These are phyloP conservation scores for Hyles vespertilio DNA, from an alignment of 1,140 invertebrate species.

Conservation along the genomic window DNA sequence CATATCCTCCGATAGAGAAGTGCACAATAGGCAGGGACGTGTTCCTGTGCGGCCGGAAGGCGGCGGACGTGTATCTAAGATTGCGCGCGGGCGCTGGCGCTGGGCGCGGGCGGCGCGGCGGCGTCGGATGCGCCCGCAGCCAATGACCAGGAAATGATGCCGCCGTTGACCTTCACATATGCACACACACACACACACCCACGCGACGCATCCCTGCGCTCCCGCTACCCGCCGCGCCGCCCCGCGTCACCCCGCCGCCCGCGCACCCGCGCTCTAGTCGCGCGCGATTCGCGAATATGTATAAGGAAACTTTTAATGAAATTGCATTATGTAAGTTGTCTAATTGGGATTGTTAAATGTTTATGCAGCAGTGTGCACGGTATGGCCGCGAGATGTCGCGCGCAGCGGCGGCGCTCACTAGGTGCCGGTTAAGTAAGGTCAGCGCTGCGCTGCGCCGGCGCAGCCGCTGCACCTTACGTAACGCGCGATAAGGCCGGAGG, in stretches of 20 bases:
- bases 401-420: conserved; percentile 21
- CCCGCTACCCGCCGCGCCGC: no score
- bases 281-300: no score
- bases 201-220: conserved; percentile 29
- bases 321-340: no score
- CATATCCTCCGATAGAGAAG: conserved; percentile 43
- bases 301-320: no score
- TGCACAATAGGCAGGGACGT: conserved; percentile 42
- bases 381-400: background rate
- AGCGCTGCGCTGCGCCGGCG: conserved; percentile 33
- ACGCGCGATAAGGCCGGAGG: conserved; percentile 37
- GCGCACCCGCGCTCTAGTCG: no score
- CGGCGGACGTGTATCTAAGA: conserved; percentile 50
- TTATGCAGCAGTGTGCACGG: no score
- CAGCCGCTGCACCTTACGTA: conserved; percentile 38
- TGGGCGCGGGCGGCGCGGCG: conserved; percentile 11
- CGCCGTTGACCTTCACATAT: conserved; percentile 66
- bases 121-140: conserved; percentile 57
- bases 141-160: conserved; percentile 78
- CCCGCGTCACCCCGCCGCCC: no score
- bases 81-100: conserved; percentile 31
- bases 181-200: conserved; percentile 36
- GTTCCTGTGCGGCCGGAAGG: conserved; percentile 64
- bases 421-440: conserved; percentile 56
- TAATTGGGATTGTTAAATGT: no score